A percentile compares a stretch with the other conserved stretches of the same genome.
These are phyloP conservation scores for Chironomus striatipennis DNA, from an alignment of 1,140 invertebrate species.

Conservation along the genomic window DNA sequence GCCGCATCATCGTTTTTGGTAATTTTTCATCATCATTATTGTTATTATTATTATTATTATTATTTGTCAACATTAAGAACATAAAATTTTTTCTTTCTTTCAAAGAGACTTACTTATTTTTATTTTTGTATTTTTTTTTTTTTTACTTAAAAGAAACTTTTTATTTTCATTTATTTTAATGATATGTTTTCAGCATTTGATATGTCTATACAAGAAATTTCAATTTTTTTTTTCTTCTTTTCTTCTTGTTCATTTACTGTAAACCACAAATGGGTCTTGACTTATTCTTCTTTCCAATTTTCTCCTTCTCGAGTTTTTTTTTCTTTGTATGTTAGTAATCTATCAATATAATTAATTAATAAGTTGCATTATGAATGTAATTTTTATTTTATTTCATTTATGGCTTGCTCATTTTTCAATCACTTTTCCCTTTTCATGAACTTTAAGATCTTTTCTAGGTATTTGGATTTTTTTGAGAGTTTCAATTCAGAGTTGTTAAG, in stretches of 20 bases:
- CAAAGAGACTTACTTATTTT: not conserved
- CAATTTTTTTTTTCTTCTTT: no score
- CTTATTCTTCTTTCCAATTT: not conserved
- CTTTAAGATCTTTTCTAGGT: no score
- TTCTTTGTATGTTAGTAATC: not conserved
- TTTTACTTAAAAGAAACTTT: not conserved
- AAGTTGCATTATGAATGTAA: not conserved
- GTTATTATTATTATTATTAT: not conserved
- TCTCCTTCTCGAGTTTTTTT: not conserved
- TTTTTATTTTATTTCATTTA: not conserved
- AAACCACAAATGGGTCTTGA: not conserved
- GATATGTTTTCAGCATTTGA: constrained; percentile 7
- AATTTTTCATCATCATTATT: no score
- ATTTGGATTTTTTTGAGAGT: no score
- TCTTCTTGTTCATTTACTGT: no score
- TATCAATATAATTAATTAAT: not conserved
- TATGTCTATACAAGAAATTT: constrained; percentile 8
- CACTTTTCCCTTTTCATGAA: no score
- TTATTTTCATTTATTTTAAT: not conserved
- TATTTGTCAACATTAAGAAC: constrained; percentile 14
- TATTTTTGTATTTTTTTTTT: not conserved
- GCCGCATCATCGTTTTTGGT: not conserved
- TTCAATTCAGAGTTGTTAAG: no score
- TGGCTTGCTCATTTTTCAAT: no score
- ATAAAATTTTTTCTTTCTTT: not conserved